phyloP scores from a whole-genome alignment of 1,140 invertebrate genomes.

The Macrosteles quadrilineatus region DNA sequence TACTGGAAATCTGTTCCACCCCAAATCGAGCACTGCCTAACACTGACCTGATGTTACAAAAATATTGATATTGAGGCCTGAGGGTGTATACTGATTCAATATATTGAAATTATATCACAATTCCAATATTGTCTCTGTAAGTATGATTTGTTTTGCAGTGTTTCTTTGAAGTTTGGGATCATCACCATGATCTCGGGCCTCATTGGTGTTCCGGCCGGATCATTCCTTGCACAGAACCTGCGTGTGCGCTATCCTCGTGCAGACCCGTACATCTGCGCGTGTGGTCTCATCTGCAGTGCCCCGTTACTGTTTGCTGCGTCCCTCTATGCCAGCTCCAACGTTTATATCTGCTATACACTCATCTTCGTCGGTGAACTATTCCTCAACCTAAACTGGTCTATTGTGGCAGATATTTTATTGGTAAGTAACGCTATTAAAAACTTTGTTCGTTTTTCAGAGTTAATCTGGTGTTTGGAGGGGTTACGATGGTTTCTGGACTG shows the following conservation, averaged over 20 bases:
- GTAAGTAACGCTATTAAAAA: constrained; percentile 70
- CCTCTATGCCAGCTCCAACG: constrained; percentile 63
- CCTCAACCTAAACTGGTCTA: constrained; percentile 96
- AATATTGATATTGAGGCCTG: too few species aligned
- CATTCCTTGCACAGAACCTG: constrained; percentile 71
- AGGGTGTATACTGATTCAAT: too few species aligned
- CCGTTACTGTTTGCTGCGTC: constrained; percentile 82
- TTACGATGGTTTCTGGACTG: constrained; percentile 89
- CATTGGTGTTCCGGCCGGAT: constrained; percentile 90
- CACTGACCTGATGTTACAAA: too few species aligned
- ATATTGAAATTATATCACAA: too few species aligned
- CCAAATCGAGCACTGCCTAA: too few species aligned
- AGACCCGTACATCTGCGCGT: constrained; percentile 91
- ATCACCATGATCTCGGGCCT: constrained; percentile 92
- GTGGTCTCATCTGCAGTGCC: constrained; percentile 80
- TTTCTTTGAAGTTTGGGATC: constrained; percentile 88
- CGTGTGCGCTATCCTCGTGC: constrained; percentile 64
- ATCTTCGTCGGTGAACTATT: constrained; percentile 74
- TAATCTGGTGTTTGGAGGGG: constrained; percentile 86
- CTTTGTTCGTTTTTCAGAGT: constrained; percentile 63
- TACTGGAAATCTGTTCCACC: too few species aligned
- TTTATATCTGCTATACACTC: constrained; percentile 69
- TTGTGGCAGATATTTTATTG: constrained; percentile 97
- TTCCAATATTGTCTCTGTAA: too few species aligned
- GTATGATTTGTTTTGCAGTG: constrained; percentile 62